Conservation (phyloP, 1,140 invertebrate species). For the Sweltsa coloradensis region DNA sequence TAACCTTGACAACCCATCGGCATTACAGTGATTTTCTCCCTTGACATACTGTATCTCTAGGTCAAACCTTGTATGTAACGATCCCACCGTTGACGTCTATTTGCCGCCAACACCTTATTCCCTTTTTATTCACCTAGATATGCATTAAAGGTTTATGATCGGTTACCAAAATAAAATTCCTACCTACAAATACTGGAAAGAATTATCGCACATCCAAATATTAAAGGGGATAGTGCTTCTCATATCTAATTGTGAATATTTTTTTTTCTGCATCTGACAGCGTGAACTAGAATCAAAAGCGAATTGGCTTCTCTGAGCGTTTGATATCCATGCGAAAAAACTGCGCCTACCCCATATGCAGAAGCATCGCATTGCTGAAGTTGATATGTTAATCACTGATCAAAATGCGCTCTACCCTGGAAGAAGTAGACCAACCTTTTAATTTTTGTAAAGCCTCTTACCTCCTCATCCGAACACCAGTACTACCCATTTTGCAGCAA, state of each 20-base stretch:
- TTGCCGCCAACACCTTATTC: slow-evolving; percentile 23
- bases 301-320: slow-evolving; percentile 27
- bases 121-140: slow-evolving; percentile 28
- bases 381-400: slow-evolving; percentile 33
- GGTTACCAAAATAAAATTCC: slow-evolving; percentile 32
- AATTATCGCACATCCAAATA: slow-evolving; percentile 36
- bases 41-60: slow-evolving; percentile 25
- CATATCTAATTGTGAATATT: slow-evolving; percentile 38
- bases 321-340: slow-evolving; percentile 18
- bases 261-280: slow-evolving; percentile 31
- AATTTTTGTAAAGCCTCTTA: slow-evolving; percentile 19
- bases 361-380: slow-evolving; percentile 31
- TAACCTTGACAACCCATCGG: slow-evolving; percentile 24
- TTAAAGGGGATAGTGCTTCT: slow-evolving; percentile 34
- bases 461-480: slow-evolving; percentile 17
- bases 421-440: slow-evolving; percentile 19
- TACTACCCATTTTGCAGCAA: slow-evolving; percentile 17
- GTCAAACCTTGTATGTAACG: slow-evolving; percentile 24
- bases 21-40: slow-evolving; percentile 18
- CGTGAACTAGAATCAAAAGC: slow-evolving; percentile 30
- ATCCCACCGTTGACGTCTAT: slow-evolving; percentile 25
- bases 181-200: slow-evolving; percentile 38
- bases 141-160: slow-evolving; percentile 35
- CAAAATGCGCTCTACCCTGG: slow-evolving; percentile 22
- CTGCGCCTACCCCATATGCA: slow-evolving; percentile 14